These are phyloP conservation scores for human DNA, from an alignment of 2,113 vertebrate species.

Conservation along the genomic window DNA sequence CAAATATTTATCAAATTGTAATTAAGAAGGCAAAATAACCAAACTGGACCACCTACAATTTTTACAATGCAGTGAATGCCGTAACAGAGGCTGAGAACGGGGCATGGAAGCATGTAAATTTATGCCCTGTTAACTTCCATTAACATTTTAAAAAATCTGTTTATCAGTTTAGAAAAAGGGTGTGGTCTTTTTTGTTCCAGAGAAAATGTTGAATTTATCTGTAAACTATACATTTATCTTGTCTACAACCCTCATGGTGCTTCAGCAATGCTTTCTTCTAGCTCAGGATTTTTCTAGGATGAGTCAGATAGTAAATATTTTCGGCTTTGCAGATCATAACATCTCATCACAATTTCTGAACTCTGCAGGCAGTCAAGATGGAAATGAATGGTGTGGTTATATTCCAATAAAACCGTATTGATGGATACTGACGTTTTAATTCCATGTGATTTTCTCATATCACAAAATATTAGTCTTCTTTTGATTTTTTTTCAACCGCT, in stretches of 20 bases:
- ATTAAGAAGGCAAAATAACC: not conserved
- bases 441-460: not conserved
- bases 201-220: not conserved
- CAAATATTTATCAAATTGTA: not conserved
- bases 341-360: not conserved
- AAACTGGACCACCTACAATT: not conserved
- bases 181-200: not conserved
- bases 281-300: not conserved
- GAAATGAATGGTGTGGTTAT: not conserved
- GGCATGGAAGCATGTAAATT: not conserved
- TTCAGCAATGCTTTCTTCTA: not conserved
- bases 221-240: not conserved
- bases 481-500: not conserved
- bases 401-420: not conserved
- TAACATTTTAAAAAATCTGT: not conserved
- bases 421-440: not conserved
- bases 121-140: not conserved
- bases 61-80: not conserved
- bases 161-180: not conserved
- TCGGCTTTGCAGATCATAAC: not conserved
- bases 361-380: not conserved
- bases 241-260: not conserved
- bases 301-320: not conserved
- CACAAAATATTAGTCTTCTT: not conserved
- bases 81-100: not conserved